These are phyloP conservation scores for Camponotus floridanus DNA, from an alignment of 1,140 invertebrate genomes.

Conservation along the genomic window DNA sequence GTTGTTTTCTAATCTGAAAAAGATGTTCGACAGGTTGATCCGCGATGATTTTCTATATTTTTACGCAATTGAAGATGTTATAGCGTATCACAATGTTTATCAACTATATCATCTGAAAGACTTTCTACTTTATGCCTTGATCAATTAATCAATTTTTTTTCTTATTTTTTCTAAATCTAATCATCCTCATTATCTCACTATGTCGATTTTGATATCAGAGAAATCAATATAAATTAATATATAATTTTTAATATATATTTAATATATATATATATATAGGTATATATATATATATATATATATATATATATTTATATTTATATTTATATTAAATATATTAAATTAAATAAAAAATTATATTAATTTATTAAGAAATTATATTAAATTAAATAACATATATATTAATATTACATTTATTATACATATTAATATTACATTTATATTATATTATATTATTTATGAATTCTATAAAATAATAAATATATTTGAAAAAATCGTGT, in stretches of 20 bases:
- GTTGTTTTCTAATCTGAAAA: conserved; percentile 45
- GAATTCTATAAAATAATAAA: background rate
- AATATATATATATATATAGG: too few species aligned
- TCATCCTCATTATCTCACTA: background rate
- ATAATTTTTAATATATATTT: too few species aligned
- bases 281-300: too few species aligned
- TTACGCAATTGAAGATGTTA: conserved; percentile 60
- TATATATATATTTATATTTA: too few species aligned
- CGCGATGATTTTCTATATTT: conserved; percentile 28
- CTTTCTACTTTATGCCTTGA: conserved; percentile 65
- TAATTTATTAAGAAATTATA: too few species aligned
- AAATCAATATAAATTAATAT: too few species aligned
- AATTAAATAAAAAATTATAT: too few species aligned
- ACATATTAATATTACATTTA: background rate
- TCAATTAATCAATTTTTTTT: conserved; percentile 51
- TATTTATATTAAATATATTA: background rate
- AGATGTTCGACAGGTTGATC: conserved; percentile 44
- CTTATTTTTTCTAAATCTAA: conserved; percentile 3
- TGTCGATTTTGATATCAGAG: conserved; percentile 34
- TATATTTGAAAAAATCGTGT: background rate
- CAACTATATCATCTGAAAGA: conserved; percentile 59
- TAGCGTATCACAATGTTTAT: conserved; percentile 60
- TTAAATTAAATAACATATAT: too few species aligned
- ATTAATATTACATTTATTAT: too few species aligned
- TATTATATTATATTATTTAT: background rate